These are phyloP conservation scores for Branchipolynoe longqiensis DNA, from an alignment of 2,888 invertebrate genomes.

Conservation along the genomic window DNA sequence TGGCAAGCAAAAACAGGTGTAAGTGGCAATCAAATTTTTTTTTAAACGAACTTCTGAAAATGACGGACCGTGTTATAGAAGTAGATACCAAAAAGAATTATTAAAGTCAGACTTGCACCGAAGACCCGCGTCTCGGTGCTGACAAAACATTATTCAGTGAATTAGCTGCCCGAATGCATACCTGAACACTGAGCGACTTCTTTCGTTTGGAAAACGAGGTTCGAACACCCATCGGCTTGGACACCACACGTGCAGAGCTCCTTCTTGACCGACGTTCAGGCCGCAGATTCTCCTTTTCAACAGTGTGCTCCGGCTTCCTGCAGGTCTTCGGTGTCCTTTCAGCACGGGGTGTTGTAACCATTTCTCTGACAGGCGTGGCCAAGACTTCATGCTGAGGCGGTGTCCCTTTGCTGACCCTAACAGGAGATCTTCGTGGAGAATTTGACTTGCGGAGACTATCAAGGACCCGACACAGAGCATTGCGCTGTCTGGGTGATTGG, in stretches of 20 bases:
- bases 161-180: too few relatives aligned
- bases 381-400: neutral
- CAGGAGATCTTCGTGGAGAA: slow-evolving; percentile 15
- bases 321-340: neutral
- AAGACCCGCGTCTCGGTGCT: too few relatives aligned
- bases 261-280: neutral
- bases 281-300: neutral
- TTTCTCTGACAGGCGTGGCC: neutral
- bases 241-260: neutral
- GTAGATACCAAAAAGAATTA: too few relatives aligned
- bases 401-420: neutral
- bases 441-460: slow-evolving; percentile 41
- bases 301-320: neutral
- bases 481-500: neutral
- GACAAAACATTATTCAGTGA: too few relatives aligned
- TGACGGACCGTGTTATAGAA: too few relatives aligned
- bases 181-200: too few relatives aligned
- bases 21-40: too few relatives aligned
- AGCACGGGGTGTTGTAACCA: neutral
- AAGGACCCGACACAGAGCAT: slow-evolving; percentile 19
- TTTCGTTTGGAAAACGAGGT: slow-evolving; percentile 12
- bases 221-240: slow-evolving; percentile 1
- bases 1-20: too few relatives aligned
- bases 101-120: too few relatives aligned
- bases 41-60: too few relatives aligned